Conservation (phyloP, 2,113 vertebrate species). For the Pogonocichla stellata region DNA sequence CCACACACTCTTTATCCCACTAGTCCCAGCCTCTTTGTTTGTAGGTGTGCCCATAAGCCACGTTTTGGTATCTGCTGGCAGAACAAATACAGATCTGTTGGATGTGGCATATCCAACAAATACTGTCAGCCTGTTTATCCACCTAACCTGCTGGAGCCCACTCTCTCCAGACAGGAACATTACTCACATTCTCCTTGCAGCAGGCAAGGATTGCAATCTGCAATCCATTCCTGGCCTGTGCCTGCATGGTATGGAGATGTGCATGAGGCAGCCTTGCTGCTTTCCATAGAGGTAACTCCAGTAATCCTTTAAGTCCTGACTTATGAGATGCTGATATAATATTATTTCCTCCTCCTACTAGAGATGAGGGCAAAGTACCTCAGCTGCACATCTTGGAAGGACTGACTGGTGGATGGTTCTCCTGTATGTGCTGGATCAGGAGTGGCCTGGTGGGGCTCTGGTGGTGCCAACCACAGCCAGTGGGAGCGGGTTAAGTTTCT, state of each 20-base stretch:
- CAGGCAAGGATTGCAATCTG: background rate
- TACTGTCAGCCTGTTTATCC: background rate
- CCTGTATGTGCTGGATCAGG: background rate
- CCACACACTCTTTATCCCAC: background rate
- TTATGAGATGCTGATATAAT: background rate
- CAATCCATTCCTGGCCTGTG: background rate
- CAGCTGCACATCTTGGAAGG: background rate
- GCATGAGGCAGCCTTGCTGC: background rate
- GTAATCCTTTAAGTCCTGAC: background rate
- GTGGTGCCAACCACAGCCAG: fast-evolving
- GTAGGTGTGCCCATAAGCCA: background rate
- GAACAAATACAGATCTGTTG: background rate
- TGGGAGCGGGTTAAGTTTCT: background rate
- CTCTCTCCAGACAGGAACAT: background rate
- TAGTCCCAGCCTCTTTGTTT: background rate
- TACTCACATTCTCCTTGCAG: background rate
- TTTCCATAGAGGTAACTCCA: background rate
- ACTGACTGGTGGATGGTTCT: background rate
- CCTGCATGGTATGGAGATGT: fast-evolving
- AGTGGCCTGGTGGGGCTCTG: background rate
- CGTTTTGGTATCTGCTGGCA: background rate
- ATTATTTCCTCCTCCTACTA: background rate
- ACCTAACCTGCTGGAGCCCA: background rate
- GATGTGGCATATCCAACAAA: background rate
- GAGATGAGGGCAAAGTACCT: background rate